These are phyloP conservation scores for Drosophila diplacantha DNA, from an alignment of 2,888 invertebrate species.

Conservation along the genomic window DNA sequence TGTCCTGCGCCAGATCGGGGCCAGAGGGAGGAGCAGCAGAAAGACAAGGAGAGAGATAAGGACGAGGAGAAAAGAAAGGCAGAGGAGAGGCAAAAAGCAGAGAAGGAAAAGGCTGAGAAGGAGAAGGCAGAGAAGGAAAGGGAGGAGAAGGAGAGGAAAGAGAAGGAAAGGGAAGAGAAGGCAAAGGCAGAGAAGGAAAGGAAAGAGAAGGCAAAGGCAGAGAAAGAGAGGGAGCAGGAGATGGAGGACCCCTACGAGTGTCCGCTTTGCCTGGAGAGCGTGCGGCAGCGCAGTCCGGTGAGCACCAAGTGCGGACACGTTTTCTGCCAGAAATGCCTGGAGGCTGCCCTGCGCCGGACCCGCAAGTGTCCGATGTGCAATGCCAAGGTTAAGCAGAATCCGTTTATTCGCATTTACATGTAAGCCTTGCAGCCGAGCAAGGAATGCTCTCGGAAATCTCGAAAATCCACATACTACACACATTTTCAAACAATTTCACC, in stretches of 20 bases:
- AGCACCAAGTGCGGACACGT: background rate
- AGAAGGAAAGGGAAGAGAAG: no score
- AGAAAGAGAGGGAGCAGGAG: background rate
- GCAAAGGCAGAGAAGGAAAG: background rate
- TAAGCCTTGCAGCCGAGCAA: background rate
- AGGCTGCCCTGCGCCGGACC: background rate
- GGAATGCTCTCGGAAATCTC: background rate
- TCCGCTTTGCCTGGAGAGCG: background rate
- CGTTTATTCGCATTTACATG: background rate
- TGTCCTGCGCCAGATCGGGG: background rate
- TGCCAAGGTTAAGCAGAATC: background rate
- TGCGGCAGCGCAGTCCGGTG: background rate
- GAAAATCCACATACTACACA: background rate
- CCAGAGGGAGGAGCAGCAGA: background rate
- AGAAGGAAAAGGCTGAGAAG: no score
- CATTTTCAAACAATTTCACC: background rate
- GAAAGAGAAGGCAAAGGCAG: no score
- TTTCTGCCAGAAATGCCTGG: background rate
- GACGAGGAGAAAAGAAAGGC: no score
- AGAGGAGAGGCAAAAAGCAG: no score
- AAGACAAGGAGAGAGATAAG: background rate
- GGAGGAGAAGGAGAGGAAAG: no score
- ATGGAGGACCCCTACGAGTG: background rate
- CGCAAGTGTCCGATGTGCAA: background rate
- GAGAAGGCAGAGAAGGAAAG: no score